Evolutionary conservation across 1,140 invertebrate species (phyloP), one percentile per base, ranked within the genome.

Genomic region (Campodea augens): DNA sequence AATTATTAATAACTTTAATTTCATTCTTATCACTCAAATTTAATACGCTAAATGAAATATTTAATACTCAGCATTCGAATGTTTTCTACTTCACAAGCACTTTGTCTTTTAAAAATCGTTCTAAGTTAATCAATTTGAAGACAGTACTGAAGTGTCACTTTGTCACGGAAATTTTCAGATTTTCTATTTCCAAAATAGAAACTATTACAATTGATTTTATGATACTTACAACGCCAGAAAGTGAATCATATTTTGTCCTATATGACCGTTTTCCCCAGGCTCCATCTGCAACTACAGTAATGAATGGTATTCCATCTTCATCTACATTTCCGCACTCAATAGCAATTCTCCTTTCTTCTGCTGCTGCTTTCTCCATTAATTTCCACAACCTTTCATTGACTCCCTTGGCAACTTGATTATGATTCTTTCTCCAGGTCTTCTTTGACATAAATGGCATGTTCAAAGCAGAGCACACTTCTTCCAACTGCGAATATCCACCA

Each of bases 201-300:
- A n/a, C n/a, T 32, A 15, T 32, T 32, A 32, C 27, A 7, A 32
- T 32, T 15, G 7, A 15, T 4, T 38, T 25, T 22, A 43, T 39
- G 19, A 23, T 15, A 44, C 43, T 44, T 44, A 44, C 43, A n/a
- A n/a, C 43, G 19, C 20, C 43, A 38, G 43, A 44, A 39, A 44
- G 43, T 7, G 43, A 44, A 4, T 38, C 43, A 20, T 42, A 44
- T 40, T 38, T 44, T 13, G 24, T 5, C 36, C 36, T 44, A 40
- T 44, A 44, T 4, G n/a, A 18, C 36, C 43, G 32, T 4, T 13
- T 44, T 4, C 43, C 24, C 43, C 43, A 44, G n/a, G 18, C 15
- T 7, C 43, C 37, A 40, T 44, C 43, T 18, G 10, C 43, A 44
- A 44, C 32, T 13, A 44, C 43, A 38, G 18, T 19, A 44, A 4